Percentiles rank a stretch among this genome's conserved stretches.
phyloP scores from a whole-genome alignment of 2,888 invertebrate genomes.

The Sympetrum striolatum region DNA sequence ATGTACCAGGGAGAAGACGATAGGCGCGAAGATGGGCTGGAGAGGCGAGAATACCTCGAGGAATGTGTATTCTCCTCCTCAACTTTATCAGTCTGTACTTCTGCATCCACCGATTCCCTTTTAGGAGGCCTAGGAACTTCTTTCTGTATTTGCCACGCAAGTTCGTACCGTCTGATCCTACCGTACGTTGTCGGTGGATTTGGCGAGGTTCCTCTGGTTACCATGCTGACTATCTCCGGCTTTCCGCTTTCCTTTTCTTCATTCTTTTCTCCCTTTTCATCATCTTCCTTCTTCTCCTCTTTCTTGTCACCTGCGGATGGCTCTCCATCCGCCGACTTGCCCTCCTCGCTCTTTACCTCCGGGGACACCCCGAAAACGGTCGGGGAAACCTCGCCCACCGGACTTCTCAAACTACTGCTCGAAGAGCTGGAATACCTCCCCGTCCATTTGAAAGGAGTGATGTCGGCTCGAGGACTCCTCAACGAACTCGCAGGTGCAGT shows the following conservation, averaged over 20 bases:
- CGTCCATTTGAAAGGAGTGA: conserved; percentile 25
- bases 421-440: conserved; percentile 45
- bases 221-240: conserved; percentile 62
- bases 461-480: conserved; percentile 8
- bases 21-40: conserved; percentile 64
- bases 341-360: neutral
- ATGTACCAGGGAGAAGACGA: conserved; percentile 70
- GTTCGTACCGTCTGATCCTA: conserved; percentile 72
- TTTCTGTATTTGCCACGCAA: conserved; percentile 76
- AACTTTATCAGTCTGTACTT: conserved; percentile 65
- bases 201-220: conserved; percentile 81
- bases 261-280: neutral
- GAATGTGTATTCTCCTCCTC: conserved; percentile 78
- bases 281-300: neutral
- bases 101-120: conserved; percentile 61
- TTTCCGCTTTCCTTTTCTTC: neutral
- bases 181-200: conserved; percentile 74
- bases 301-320: neutral
- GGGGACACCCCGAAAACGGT: conserved; percentile 51
- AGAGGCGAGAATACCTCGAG: conserved; percentile 70
- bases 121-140: conserved; percentile 68
- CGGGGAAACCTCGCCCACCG: conserved; percentile 52
- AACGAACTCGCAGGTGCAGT: neutral
- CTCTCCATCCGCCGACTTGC: neutral
- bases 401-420: conserved; percentile 51